Conservation (phyloP, 2,797 vertebrate species). For the Xenentodon cancila region DNA sequence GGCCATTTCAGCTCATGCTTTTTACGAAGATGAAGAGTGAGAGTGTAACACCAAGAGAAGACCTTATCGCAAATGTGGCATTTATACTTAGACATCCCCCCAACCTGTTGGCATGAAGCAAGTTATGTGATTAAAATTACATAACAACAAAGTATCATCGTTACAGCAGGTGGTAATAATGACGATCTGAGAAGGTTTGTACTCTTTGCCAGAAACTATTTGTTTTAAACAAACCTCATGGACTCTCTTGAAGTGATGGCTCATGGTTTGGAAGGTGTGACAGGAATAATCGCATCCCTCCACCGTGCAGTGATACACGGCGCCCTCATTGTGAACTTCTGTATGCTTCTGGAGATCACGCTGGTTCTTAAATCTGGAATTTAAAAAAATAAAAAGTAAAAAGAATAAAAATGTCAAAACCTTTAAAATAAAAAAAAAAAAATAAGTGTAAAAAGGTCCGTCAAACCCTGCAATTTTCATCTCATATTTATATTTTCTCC, state of each 20-base stretch:
- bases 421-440: neutral
- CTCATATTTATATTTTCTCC: no score
- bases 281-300: conserved; percentile 84
- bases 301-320: conserved; percentile 81
- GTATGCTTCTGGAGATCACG: conserved; percentile 84
- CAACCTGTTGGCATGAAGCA: conserved; percentile 58
- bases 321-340: conserved; percentile 82
- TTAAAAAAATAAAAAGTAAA: neutral
- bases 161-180: neutral
- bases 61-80: conserved; percentile 85
- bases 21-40: conserved; percentile 83
- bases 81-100: conserved; percentile 82
- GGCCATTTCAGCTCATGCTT: conserved; percentile 86
- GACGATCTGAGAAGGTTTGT: no score
- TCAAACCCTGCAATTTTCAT: no score
- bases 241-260: conserved; percentile 77
- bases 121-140: neutral
- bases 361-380: conserved; percentile 82
- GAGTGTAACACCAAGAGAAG: conserved; percentile 86
- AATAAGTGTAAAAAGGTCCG: no score
- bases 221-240: conserved; percentile 69
- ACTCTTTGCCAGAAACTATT: no score
- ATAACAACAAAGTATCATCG: neutral
- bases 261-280: conserved; percentile 72
- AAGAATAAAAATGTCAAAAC: neutral